Base-by-base conservation (phyloP, 2,888 invertebrate species). In the Capitulum mitella region DNA sequence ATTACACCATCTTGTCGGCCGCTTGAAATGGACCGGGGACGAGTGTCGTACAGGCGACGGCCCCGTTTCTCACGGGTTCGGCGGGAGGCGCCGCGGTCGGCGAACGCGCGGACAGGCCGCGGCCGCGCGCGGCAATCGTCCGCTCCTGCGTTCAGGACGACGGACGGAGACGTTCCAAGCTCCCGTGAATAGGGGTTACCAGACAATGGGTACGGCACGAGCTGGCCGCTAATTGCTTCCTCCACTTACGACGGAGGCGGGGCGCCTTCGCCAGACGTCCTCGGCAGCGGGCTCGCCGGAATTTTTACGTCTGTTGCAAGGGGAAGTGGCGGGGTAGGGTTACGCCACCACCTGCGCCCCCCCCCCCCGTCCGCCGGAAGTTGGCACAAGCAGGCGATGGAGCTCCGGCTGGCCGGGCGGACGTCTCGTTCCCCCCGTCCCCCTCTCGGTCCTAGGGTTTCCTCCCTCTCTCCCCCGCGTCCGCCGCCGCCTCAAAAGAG, bases 251-350 rank as follows among this genome's bases (percentile, higher is more conserved):
- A n/a, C n/a, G n/a, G n/a, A n/a, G n/a, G n/a, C n/a, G n/a, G n/a
- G n/a, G n/a, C n/a, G n/a, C n/a, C n/a, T n/a, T n/a, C n/a, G n/a
- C n/a, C n/a, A n/a, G n/a, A n/a, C n/a, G n/a, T n/a, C 26, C 34
- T 16, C 34, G 12, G 34, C 64, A 34, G 19, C 22, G 34, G 34
- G 14, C 64, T 32, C 26, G 3, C 19, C 64, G 37, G 61, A 34
- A 64, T 64, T 64, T 64, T 64, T 64, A 34, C 64, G 64, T 19
- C 64, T 12, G 32, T 64, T 64, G 64, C 64, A 37, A 32, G 34
- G 37, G 64, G 64, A 32, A 8, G 34, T 5, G 64, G 64, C 37
- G n/a, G 29, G 34, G 34, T 64, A 37, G 64, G 37, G 64, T 64
- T 64, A 61, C 64, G 16, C 34, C 37, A 19, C 64, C 64, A 64